Conservation (phyloP, 2,113 vertebrate species). For the Sus scrofa region T2T-Sscrofa CM000817.6:11000501-11001000, state of each 20-base stretch:
- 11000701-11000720: neutral
- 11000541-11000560: neutral
- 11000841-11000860: neutral
- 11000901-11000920: neutral
- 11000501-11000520: neutral
- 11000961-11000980: neutral
- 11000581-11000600: neutral
- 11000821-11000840: conserved; percentile 7
- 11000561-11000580: neutral
- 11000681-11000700: conserved; percentile 51
- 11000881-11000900: neutral
- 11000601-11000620: conserved; percentile 36
- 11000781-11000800: neutral
- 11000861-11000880: neutral
- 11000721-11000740: conserved; percentile 58
- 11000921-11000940: neutral
- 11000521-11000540: neutral
- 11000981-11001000: neutral
- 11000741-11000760: neutral
- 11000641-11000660: conserved; percentile 45
- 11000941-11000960: too few species aligned
- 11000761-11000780: conserved; percentile 36
- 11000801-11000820: conserved; percentile 30
- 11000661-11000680: conserved; percentile 33
- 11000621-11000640: conserved; percentile 53